phyloP scores from a whole-genome alignment of 2,888 invertebrate species.

The Galerucella nymphaeae region DNA sequence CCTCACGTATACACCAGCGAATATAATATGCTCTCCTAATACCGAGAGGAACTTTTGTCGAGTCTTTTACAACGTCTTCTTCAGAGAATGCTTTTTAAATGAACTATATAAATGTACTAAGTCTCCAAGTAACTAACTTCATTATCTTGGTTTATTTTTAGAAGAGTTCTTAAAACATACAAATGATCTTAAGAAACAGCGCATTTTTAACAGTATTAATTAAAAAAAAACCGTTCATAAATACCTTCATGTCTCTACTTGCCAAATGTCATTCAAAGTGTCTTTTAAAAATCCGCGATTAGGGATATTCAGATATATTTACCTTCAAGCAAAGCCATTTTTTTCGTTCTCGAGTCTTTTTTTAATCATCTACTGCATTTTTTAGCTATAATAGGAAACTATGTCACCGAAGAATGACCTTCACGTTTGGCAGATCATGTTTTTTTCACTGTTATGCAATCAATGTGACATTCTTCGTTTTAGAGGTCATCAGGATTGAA shows the following conservation, averaged over 20 bases:
- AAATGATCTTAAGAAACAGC: slow-evolving; percentile 1
- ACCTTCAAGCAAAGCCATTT: slow-evolving; percentile 5
- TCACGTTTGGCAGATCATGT: slow-evolving; percentile 54
- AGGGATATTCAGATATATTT: not conserved
- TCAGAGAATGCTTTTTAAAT: not conserved
- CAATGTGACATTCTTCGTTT: slow-evolving; percentile 57
- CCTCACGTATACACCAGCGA: slow-evolving; percentile 41
- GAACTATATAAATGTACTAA: not conserved
- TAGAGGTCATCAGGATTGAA: slow-evolving; percentile 55
- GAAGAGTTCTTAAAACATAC: slow-evolving; percentile 15
- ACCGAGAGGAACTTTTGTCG: slow-evolving; percentile 54
- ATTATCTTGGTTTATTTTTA: slow-evolving; percentile 6
- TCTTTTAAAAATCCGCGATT: slow-evolving; percentile 29
- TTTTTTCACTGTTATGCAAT: slow-evolving; percentile 55
- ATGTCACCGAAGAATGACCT: slow-evolving; percentile 56
- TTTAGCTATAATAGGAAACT: slow-evolving; percentile 41
- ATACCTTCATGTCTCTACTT: slow-evolving; percentile 18
- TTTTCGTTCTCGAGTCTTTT: slow-evolving; percentile 2
- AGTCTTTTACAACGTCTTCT: slow-evolving; percentile 48
- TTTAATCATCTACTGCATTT: slow-evolving; percentile 5
- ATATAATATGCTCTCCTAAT: slow-evolving; percentile 53
- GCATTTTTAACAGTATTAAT: slow-evolving; percentile 10
- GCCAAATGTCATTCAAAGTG: slow-evolving; percentile 8
- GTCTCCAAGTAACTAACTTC: too few species aligned
- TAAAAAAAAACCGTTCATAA: slow-evolving; percentile 20